These are phyloP conservation scores for Otus scops DNA, from an alignment of 2,797 vertebrate genomes.

Conservation along the genomic window DNA sequence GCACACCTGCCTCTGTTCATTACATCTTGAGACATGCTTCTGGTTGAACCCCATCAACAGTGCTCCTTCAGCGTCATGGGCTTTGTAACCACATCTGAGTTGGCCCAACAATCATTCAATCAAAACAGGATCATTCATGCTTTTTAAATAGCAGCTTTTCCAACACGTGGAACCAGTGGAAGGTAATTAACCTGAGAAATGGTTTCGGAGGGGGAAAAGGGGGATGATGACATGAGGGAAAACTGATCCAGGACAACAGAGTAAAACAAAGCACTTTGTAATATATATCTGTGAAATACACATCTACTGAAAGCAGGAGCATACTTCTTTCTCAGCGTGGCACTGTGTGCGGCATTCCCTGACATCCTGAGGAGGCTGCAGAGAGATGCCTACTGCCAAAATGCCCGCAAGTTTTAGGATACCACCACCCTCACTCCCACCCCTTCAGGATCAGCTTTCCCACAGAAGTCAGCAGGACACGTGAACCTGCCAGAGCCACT, in stretches of 20 bases:
- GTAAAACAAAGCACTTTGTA: not conserved
- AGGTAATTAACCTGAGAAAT: not conserved
- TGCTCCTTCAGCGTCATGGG: not conserved
- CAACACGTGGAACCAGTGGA: not conserved
- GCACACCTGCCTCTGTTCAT: not conserved
- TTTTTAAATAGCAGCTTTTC: not conserved
- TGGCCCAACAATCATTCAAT: not conserved
- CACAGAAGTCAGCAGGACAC: not conserved
- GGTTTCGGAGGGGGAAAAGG: not conserved
- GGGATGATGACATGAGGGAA: not conserved
- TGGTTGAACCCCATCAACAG: not conserved
- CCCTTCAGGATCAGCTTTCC: not conserved
- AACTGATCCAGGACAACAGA: not conserved
- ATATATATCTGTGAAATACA: not conserved
- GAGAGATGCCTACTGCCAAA: not conserved
- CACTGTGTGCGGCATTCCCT: accelerated
- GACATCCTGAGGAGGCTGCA: not conserved
- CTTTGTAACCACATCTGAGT: not conserved
- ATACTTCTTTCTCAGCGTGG: not conserved
- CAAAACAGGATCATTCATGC: not conserved
- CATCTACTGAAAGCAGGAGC: not conserved
- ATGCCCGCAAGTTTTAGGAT: accelerated
- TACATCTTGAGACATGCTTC: not conserved
- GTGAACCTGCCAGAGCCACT: accelerated
- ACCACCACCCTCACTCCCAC: not conserved